Percentiles rank a stretch among this genome's conserved stretches.
Evolutionary conservation across 2,888 invertebrate species (phyloP).

Genomic region (Cheilosia soror): DNA sequence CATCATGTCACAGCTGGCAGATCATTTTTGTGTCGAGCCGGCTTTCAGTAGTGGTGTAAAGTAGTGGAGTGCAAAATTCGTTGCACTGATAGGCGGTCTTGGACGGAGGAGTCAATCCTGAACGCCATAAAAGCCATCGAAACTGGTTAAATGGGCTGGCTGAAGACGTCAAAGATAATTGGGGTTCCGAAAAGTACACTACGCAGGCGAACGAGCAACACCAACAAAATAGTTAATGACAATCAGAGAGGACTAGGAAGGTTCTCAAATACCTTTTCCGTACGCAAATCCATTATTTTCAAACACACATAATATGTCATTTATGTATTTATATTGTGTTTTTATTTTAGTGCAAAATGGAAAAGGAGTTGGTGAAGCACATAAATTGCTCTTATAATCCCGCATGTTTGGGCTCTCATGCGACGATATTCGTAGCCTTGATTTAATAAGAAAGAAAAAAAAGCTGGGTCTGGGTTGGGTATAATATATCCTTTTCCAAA

Average conservation of each 20-base stretch:
- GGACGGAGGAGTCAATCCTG: background rate
- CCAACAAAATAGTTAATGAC: background rate
- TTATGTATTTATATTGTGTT: background rate
- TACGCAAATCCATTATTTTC: background rate
- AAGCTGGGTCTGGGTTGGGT: too few species aligned
- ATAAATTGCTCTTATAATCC: background rate
- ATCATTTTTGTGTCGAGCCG: too few species aligned
- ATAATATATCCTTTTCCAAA: too few species aligned
- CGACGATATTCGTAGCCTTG: background rate
- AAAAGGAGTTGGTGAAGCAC: too few species aligned
- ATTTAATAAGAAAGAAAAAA: too few species aligned
- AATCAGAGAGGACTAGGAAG: too few species aligned
- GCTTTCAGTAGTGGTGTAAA: too few species aligned
- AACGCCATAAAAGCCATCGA: background rate
- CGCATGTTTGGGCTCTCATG: background rate
- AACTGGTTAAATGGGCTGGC: background rate
- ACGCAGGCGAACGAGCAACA: background rate
- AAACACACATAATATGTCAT: background rate
- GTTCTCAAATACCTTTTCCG: too few species aligned
- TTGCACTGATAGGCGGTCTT: background rate
- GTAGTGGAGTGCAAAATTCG: background rate
- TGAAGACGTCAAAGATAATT: background rate
- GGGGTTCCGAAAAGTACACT: background rate
- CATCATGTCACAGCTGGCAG: too few species aligned
- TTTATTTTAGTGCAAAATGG: too few species aligned